Conservation (phyloP, 2,888 invertebrate species). For the Scrobipalpa costella region DNA sequence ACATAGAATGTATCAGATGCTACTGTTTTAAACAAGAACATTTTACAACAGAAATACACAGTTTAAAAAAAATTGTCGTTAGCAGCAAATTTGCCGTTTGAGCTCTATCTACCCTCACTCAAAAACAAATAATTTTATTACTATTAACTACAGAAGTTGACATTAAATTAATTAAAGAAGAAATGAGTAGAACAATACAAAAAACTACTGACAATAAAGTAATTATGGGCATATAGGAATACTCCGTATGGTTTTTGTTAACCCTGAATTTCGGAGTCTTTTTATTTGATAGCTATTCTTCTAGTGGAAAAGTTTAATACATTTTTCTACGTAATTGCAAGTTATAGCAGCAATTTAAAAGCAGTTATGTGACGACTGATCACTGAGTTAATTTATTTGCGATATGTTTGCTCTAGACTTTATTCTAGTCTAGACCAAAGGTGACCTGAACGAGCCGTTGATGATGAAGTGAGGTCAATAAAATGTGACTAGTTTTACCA, state of each 20-base stretch:
- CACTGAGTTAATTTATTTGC: not conserved
- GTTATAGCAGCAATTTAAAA: not conserved
- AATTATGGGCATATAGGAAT: constrained; percentile 4
- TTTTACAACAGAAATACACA: no score
- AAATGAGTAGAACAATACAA: not conserved
- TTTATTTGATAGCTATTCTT: constrained; percentile 15
- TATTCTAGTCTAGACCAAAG: not conserved
- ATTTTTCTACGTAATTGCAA: constrained; percentile 11
- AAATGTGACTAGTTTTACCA: no score
- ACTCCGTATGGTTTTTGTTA: constrained; percentile 14
- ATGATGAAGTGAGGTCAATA: no score
- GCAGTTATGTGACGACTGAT: not conserved
- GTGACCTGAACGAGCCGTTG: no score
- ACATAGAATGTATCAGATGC: no score
- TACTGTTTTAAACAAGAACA: no score
- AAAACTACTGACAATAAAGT: no score
- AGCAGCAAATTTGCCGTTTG: no score
- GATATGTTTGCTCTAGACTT: not conserved
- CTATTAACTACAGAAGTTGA: no score
- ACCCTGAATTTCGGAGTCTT: constrained; percentile 12
- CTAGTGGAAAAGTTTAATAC: constrained; percentile 7
- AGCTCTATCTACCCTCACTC: no score
- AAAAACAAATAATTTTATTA: no score
- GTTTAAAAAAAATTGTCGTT: no score
- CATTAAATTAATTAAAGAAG: not conserved